phyloP scores from a whole-genome alignment of 2,113 vertebrate genomes.

The Lycocorax pyrrhopterus region DNA sequence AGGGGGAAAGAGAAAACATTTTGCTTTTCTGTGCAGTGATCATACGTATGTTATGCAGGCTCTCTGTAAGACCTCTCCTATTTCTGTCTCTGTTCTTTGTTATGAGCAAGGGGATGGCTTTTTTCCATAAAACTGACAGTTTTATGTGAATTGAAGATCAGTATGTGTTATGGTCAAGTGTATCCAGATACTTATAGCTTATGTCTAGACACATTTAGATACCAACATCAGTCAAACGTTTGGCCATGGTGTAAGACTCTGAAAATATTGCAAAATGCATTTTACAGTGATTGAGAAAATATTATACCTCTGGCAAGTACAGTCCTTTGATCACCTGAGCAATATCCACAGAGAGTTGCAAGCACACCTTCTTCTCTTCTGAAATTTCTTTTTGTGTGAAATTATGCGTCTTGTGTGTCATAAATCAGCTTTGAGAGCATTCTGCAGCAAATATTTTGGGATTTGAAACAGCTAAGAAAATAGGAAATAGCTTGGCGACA shows the following conservation, averaged over 20 bases:
- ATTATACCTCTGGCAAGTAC: neutral
- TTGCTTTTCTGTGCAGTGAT: neutral
- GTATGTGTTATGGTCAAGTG: neutral
- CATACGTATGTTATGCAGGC: too few relatives aligned
- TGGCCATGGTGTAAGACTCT: neutral
- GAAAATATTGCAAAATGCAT: neutral
- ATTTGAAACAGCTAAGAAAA: neutral
- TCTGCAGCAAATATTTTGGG: neutral
- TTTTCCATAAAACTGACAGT: neutral
- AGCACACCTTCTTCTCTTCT: neutral
- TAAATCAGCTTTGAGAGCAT: neutral
- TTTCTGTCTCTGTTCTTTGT: neutral
- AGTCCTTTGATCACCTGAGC: neutral
- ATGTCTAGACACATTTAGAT: neutral
- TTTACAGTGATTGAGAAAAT: neutral
- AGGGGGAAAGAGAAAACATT: neutral
- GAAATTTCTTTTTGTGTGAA: neutral
- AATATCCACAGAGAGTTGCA: neutral
- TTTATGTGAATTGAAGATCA: neutral
- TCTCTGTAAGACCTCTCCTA: neutral
- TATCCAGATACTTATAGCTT: neutral
- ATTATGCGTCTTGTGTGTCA: neutral
- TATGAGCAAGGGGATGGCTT: neutral
- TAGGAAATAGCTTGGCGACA: neutral
- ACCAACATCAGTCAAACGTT: neutral